Evolutionary conservation across 2,113 vertebrate genomes (phyloP).

Genomic region (Notiomystis cincta): DNA sequence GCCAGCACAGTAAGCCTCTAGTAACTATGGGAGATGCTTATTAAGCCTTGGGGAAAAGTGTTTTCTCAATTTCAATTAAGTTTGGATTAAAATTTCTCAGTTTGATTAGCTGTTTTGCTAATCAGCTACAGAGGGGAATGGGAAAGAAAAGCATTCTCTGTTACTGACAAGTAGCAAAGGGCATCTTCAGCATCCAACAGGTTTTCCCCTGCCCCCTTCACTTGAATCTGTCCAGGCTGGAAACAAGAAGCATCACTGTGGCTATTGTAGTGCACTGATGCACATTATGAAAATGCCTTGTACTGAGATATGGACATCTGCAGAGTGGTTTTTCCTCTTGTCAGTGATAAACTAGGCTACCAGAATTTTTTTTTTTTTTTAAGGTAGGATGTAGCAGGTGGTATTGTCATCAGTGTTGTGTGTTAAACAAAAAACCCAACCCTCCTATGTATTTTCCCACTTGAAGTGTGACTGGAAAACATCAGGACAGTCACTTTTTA

Average conservation of each 20-base stretch:
- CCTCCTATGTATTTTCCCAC: not conserved
- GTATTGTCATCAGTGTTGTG: not conserved
- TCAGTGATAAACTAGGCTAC: not conserved
- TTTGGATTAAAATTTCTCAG: not conserved
- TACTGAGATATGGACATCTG: not conserved
- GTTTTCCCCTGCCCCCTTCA: not conserved
- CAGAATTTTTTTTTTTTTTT: not conserved
- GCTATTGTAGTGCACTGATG: not conserved
- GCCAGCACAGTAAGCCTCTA: not conserved
- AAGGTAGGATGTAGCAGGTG: not conserved
- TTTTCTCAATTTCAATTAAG: slow-evolving; percentile 20
- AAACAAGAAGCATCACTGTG: not conserved
- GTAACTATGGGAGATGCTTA: not conserved
- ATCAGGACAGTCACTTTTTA: not conserved
- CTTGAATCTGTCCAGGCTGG: not conserved
- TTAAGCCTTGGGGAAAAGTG: not conserved
- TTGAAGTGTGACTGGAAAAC: not conserved
- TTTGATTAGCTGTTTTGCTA: slow-evolving; percentile 45
- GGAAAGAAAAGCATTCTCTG: not conserved
- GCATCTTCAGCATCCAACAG: not conserved
- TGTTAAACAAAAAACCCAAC: not conserved
- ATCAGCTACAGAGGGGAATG: not conserved
- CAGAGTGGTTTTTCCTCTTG: not conserved
- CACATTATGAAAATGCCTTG: not conserved
- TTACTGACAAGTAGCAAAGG: not conserved